These are phyloP conservation scores for Gavia stellata DNA, from an alignment of 2,113 vertebrate genomes.

Conservation along the genomic window DNA sequence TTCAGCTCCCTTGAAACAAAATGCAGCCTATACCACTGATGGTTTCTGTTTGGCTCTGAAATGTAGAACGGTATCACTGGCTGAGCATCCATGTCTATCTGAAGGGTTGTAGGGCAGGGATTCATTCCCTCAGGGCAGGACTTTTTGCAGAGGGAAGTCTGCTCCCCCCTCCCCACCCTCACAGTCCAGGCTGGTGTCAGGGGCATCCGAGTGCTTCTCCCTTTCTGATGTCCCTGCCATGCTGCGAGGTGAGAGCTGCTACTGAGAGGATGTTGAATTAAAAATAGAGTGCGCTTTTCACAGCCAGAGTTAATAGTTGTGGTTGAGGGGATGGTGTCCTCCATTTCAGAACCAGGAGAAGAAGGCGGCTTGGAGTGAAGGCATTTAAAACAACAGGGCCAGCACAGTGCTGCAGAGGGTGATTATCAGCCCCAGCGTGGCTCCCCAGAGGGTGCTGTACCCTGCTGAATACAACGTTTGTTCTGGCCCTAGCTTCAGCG, in stretches of 20 bases:
- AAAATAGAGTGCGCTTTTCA: not conserved
- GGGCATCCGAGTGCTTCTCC: not conserved
- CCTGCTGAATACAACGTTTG: not conserved
- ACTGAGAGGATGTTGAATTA: not conserved
- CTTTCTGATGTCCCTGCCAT: not conserved
- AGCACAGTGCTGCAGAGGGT: not conserved
- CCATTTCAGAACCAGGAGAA: not conserved
- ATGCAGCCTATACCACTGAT: not conserved
- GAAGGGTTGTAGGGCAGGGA: not conserved
- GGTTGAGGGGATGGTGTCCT: not conserved
- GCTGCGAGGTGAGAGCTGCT: rapidly evolving
- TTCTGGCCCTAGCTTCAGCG: not conserved
- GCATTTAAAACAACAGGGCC: not conserved
- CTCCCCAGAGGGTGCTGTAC: rapidly evolving
- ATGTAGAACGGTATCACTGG: not conserved
- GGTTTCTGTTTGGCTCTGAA: not conserved
- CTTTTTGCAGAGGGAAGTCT: not conserved
- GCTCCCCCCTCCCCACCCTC: rapidly evolving
- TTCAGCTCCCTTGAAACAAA: not conserved
- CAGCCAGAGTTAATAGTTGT: not conserved
- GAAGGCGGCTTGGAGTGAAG: rapidly evolving
- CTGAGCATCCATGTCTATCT: not conserved
- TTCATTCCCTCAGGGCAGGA: not conserved
- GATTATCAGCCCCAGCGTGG: not conserved
- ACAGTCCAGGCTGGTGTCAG: not conserved